Conservation (phyloP, 2,113 vertebrate genomes). For the Hemichromis elongatus region DNA sequence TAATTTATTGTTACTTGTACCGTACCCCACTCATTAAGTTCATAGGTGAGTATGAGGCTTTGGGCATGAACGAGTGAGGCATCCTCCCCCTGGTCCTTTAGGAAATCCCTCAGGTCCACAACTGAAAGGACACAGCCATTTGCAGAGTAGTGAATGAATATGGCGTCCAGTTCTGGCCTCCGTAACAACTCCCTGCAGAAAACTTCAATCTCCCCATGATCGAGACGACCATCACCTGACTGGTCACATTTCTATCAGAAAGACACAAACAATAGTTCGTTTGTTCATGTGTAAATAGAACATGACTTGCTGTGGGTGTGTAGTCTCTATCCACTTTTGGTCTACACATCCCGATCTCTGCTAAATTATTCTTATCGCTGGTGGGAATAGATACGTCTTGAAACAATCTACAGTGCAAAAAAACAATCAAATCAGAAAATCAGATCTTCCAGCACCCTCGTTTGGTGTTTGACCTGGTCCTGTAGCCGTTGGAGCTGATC, state of each 20-base stretch:
- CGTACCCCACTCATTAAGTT: slow-evolving; percentile 89
- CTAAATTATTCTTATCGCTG: not conserved
- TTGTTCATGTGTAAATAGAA: not conserved
- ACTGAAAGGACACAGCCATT: slow-evolving; percentile 82
- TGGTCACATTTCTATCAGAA: slow-evolving; percentile 83
- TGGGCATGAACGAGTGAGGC: slow-evolving; percentile 72
- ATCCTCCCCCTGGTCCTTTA: slow-evolving; percentile 86
- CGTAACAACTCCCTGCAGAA: slow-evolving; percentile 86
- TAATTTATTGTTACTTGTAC: not conserved
- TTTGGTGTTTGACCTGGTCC: too few species aligned
- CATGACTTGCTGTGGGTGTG: not conserved
- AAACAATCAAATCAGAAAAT: too few species aligned
- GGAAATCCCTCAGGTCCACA: slow-evolving; percentile 84
- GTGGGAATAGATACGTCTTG: not conserved
- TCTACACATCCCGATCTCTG: not conserved
- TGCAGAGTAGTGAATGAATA: slow-evolving; percentile 81
- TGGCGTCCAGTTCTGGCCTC: slow-evolving; percentile 85
- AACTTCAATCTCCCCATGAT: slow-evolving; percentile 85
- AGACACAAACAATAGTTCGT: not conserved
- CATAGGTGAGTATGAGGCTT: slow-evolving; percentile 80
- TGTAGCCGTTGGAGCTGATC: too few species aligned
- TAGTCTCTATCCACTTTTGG: accelerated
- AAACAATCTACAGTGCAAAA: too few species aligned
- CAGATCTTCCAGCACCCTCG: too few species aligned
- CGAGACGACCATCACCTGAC: slow-evolving; percentile 81